Base-by-base conservation (phyloP, 1,140 invertebrate genomes). In the Neodiprion pinetum region DNA sequence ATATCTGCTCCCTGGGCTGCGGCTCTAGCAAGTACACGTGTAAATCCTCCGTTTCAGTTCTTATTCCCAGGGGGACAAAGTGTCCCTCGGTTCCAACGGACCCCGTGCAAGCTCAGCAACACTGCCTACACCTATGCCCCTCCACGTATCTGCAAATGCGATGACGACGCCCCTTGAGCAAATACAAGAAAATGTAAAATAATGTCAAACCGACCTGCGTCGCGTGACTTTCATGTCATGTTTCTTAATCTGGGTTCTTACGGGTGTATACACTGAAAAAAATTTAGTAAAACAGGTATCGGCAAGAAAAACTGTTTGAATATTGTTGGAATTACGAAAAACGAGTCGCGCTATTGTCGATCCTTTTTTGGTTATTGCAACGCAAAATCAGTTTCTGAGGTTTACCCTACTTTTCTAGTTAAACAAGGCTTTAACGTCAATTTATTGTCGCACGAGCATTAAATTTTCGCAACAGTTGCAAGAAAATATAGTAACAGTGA, bases 1-100 rank as follows among this genome's bases (percentile, higher is more conserved):
- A 17, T 4, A 14, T 61, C 80, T 83, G 75, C 76, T 68, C 76
- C 78, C 78, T 81, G 76, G 74, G 14, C 61, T 78, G 28, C 28
- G 12, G 75, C 79, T 74, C 80, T 77, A 84, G 79, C 82, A 79
- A 78, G 74, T 85, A 86, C 84, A 85, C 80, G 80, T 85, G 84
- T 86, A 86, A 86, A 84, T 85, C 79, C 74, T 71, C 68, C 75
- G 80, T 85, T 85, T 80, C 78, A 81, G 76, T 76, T 82, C 82
- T 83, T 84, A 84, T 82, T 82, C 78, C 77, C 69, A 61, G n/a
- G 28, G 28, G 28, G 5, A 5, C 1, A 5, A 40, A 40, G 28
- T 2, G 28, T 40, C 28, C 28, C 28, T 40, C 28, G 5, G 5
- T 5, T 3, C 28, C 28, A 40, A 40, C 28, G 28, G 28, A 40